These are phyloP conservation scores for Cliona cf. orientalis DNA, from an alignment of 37 sponge, comb jelly and placozoan species.

Conservation along the genomic window DNA sequence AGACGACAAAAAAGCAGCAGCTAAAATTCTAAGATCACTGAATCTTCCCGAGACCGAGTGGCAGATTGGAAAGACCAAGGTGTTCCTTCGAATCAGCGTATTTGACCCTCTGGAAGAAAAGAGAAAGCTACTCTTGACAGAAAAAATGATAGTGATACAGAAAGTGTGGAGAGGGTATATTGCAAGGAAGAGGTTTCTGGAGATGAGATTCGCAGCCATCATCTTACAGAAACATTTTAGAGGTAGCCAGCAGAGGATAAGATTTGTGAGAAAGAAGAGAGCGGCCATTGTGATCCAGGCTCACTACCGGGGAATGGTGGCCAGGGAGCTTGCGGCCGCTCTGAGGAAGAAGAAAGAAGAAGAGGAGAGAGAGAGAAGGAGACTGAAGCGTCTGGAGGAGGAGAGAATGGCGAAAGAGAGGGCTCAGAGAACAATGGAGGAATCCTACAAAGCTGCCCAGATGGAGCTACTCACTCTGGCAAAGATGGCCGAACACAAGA, in stretches of 20 bases:
- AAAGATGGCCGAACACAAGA: constrained; percentile 83
- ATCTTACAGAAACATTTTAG: constrained; percentile 78
- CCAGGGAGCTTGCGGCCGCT: constrained; percentile 80
- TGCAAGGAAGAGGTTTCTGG: constrained; percentile 50
- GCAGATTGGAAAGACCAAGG: constrained; percentile 93
- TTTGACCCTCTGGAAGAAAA: constrained; percentile 93
- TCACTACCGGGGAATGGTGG: constrained; percentile 83
- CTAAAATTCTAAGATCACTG: constrained; percentile 69
- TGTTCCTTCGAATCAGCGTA: constrained; percentile 89
- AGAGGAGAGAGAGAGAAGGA: constrained; percentile 72
- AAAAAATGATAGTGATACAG: constrained; percentile 85
- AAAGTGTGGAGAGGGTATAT: constrained; percentile 78
- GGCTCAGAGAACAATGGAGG: constrained; percentile 69
- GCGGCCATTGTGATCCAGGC: constrained; percentile 88
- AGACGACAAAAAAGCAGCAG: constrained; percentile 78
- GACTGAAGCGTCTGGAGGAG: constrained; percentile 66
- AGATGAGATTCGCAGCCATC: constrained; percentile 49
- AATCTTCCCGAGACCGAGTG: constrained; percentile 92
- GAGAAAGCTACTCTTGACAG: constrained; percentile 62
- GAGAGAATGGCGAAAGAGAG: constrained; percentile 65
- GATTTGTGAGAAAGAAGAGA: constrained; percentile 65
- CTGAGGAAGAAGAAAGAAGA: constrained; percentile 64
- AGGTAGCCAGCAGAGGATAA: constrained; percentile 63
- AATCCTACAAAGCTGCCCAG: constrained; percentile 81
- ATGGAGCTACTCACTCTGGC: constrained; percentile 89